A percentile compares a stretch with the other conserved stretches of the same genome.
phyloP scores from a whole-genome alignment of 2,888 invertebrate genomes.

The Neuroscelio doddi region DNA sequence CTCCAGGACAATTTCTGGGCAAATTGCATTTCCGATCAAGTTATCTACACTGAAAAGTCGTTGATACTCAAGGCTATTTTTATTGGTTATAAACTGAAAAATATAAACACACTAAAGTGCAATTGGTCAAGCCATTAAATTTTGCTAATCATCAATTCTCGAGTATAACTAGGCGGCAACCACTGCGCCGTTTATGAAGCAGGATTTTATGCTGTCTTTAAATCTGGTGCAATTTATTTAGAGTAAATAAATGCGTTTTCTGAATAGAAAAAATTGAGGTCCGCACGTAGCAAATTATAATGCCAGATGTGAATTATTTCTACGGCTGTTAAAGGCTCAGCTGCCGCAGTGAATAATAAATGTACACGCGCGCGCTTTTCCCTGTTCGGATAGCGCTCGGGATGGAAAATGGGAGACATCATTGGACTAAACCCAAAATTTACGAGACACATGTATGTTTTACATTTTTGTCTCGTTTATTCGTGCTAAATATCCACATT shows the following conservation, averaged over 20 bases:
- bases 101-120: conserved; percentile 41
- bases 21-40: conserved; percentile 53
- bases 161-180: conserved; percentile 2
- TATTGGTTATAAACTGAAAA: conserved; percentile 32
- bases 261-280: background rate
- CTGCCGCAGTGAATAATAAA: conserved; percentile 35
- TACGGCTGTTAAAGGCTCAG: conserved; percentile 20
- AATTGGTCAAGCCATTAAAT: conserved; percentile 51
- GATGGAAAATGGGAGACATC: conserved; percentile 19
- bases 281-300: conserved; percentile 13
- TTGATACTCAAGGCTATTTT: conserved; percentile 18
- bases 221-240: conserved; percentile 42
- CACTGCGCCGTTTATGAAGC: conserved; percentile 22
- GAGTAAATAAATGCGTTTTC: conserved; percentile 36
- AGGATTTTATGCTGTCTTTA: background rate
- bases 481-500: conserved; percentile 5
- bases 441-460: background rate
- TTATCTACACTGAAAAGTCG: conserved; percentile 29
- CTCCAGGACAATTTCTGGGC: conserved; percentile 49
- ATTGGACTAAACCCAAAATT: conserved; percentile 27
- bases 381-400: conserved; percentile 3
- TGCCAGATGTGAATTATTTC: conserved; percentile 23
- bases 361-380: conserved; percentile 8
- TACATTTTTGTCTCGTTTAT: conserved; percentile 9
- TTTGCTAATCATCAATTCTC: conserved; percentile 46